Conservation (phyloP, 2,888 invertebrate species). For the Pseudococcus jackbeardsleyi region DNA sequence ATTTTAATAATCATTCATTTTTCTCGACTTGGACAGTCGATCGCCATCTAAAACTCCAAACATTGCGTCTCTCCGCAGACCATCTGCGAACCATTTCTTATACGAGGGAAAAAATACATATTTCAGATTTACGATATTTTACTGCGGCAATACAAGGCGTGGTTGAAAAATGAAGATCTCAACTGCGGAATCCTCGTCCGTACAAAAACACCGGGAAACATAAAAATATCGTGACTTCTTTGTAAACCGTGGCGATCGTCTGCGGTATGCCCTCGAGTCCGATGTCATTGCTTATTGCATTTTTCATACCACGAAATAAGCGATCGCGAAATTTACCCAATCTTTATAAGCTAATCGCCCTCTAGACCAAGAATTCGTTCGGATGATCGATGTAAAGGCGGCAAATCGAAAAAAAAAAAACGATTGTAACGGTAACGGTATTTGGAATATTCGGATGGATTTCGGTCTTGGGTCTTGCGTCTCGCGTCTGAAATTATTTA, state of each 20-base stretch:
- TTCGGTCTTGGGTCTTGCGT: neutral
- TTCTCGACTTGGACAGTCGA: no score
- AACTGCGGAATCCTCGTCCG: neutral
- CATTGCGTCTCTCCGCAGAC: no score
- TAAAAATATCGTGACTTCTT: neutral
- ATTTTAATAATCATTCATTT: no score
- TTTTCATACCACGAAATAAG: slow-evolving; percentile 2
- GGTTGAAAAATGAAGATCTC: neutral
- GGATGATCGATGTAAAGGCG: slow-evolving; percentile 8
- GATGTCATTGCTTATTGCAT: slow-evolving; percentile 44
- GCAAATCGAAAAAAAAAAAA: neutral
- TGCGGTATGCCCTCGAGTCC: slow-evolving; percentile 18
- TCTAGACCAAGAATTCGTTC: neutral
- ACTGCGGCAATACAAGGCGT: neutral
- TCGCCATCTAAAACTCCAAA: no score
- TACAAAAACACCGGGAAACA: neutral
- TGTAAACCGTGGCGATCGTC: neutral
- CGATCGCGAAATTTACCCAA: slow-evolving; percentile 8
- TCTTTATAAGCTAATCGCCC: neutral
- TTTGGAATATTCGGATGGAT: neutral
- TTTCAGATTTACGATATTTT: slow-evolving; percentile 6
- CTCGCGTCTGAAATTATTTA: neutral
- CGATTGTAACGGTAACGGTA: neutral
- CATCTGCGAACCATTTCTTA: neutral
- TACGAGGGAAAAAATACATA: neutral